Conservation (phyloP, 2,797 vertebrate genomes). For the Mastacembelus armatus region DNA sequence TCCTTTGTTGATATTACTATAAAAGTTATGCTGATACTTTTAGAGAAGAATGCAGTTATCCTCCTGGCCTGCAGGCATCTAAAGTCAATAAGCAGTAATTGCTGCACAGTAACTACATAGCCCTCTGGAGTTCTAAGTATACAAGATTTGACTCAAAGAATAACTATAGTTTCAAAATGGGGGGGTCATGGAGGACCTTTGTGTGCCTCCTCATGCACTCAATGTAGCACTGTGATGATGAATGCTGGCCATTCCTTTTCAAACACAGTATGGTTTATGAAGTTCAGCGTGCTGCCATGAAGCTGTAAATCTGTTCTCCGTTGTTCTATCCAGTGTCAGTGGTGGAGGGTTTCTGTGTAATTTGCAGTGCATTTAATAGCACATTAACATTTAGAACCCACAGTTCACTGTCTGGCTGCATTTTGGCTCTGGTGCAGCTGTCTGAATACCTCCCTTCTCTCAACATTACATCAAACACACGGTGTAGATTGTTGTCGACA, state of each 20-base stretch:
- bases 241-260: constrained; percentile 54
- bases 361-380: constrained; percentile 64
- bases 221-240: constrained; percentile 31
- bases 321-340: constrained; percentile 37
- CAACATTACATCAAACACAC: constrained; percentile 27
- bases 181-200: too few species aligned
- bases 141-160: too few species aligned
- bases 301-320: constrained; percentile 55
- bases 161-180: too few species aligned
- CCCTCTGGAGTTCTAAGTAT: too few species aligned
- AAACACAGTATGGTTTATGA: constrained; percentile 67
- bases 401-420: constrained; percentile 43
- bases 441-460: constrained; percentile 18
- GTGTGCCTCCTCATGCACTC: neutral
- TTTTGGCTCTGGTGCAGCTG: constrained; percentile 22
- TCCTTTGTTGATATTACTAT: too few species aligned
- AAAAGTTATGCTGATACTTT: too few species aligned
- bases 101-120: too few species aligned
- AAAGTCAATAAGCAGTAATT: too few species aligned
- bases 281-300: constrained; percentile 42
- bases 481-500: constrained; percentile 32
- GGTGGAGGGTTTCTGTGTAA: constrained; percentile 49
- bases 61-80: too few species aligned
- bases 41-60: too few species aligned
- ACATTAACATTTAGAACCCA: constrained; percentile 71